These are phyloP conservation scores for Phymanthus crucifer DNA, from an alignment of 92 coral and sea anemone species.

Conservation along the genomic window DNA sequence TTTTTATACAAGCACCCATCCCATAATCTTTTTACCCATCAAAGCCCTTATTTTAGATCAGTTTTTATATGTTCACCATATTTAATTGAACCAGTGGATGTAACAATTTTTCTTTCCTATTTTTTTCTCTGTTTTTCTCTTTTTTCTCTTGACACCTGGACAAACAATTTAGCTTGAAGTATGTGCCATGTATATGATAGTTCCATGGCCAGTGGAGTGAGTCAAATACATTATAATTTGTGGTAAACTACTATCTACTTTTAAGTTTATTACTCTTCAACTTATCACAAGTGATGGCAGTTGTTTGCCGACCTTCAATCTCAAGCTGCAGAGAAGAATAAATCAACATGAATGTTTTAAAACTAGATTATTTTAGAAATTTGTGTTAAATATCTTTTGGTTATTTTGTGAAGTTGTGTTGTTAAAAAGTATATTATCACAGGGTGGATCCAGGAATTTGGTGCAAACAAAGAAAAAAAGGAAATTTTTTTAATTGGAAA, in stretches of 20 bases:
- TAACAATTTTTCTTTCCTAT: slow-evolving; percentile 77
- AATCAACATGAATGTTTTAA: neutral
- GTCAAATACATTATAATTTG: slow-evolving; percentile 24
- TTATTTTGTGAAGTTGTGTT: too few relatives aligned
- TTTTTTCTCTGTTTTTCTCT: slow-evolving; percentile 76
- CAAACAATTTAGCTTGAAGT: slow-evolving; percentile 77
- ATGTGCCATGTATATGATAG: slow-evolving; percentile 53
- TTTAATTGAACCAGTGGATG: slow-evolving; percentile 38
- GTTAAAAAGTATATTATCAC: too few relatives aligned
- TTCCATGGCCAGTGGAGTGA: slow-evolving; percentile 54
- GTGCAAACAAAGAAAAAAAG: too few relatives aligned
- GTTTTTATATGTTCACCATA: neutral
- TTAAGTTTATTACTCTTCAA: slow-evolving; percentile 24
- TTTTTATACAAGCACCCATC: neutral
- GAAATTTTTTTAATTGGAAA: too few relatives aligned
- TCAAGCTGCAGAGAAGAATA: neutral
- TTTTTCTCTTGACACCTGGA: slow-evolving; percentile 81
- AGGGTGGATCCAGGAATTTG: too few relatives aligned
- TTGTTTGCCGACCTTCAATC: slow-evolving; percentile 3
- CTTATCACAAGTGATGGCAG: slow-evolving; percentile 8
- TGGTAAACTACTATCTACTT: slow-evolving; percentile 40
- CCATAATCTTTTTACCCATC: neutral
- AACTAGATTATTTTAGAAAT: too few relatives aligned
- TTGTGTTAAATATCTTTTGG: too few relatives aligned
- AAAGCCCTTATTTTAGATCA: neutral